A percentile compares a stretch with the other conserved stretches of the same genome.
Conservation (phyloP, 2,888 invertebrate genomes). For the Argyresthia goedartella region DNA sequence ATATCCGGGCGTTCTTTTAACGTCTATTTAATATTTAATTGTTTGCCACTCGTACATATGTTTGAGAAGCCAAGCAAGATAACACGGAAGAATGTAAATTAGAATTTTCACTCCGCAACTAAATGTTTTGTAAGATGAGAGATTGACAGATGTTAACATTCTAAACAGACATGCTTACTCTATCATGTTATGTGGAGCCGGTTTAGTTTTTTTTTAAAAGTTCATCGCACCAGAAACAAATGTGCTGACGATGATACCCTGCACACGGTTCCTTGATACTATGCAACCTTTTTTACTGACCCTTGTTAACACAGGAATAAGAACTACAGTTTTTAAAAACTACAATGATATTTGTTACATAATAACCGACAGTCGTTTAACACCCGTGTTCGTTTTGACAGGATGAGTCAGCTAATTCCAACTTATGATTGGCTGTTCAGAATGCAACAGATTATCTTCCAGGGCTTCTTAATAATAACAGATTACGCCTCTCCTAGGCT, state of each 20-base stretch:
- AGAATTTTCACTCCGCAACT: background rate
- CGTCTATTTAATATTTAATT: no score
- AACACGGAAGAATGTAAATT: background rate
- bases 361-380: slow-evolving; percentile 12
- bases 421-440: slow-evolving; percentile 13
- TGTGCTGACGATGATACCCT: background rate
- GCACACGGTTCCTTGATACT: no score
- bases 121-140: background rate
- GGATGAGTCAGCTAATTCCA: slow-evolving; percentile 29
- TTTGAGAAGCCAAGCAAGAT: background rate
- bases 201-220: background rate
- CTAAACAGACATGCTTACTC: background rate
- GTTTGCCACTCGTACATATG: no score
- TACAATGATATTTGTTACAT: slow-evolving; percentile 16
- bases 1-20: no score
- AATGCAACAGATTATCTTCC: no score
- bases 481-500: no score
- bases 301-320: slow-evolving; percentile 3
- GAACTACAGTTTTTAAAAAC: slow-evolving; percentile 7
- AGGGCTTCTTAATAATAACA: no score
- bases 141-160: background rate
- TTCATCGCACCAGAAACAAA: slow-evolving; percentile 1
- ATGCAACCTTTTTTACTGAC: no score
- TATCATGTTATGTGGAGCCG: no score
- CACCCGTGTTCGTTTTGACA: background rate